phyloP scores from a whole-genome alignment of 2,888 invertebrate genomes.

The Phortica magna region DNA sequence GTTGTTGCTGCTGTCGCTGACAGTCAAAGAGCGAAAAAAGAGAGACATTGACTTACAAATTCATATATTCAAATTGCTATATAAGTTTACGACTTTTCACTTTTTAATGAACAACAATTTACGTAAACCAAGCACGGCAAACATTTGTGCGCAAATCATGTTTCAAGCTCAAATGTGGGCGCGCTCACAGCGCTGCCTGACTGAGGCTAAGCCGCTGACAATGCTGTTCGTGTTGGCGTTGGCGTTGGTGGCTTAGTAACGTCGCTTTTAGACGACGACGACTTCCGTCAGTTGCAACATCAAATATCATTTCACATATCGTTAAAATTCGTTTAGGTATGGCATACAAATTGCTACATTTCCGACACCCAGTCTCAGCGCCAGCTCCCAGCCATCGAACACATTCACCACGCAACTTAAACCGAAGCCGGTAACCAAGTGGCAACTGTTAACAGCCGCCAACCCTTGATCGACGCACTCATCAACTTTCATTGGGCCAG shows the following conservation, averaged over 20 bases:
- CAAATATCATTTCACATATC: slow-evolving; percentile 75
- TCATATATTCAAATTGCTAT: slow-evolving; percentile 51
- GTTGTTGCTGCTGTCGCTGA: slow-evolving; percentile 8
- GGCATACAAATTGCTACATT: slow-evolving; percentile 75
- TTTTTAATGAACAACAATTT: slow-evolving; percentile 70
- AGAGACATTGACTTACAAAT: slow-evolving; percentile 3
- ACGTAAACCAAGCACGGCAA: slow-evolving; percentile 56
- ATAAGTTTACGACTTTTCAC: slow-evolving; percentile 64
- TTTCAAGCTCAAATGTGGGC: not conserved
- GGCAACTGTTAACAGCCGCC: slow-evolving; percentile 10
- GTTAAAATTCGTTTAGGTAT: slow-evolving; percentile 73
- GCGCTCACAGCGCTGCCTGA: not conserved
- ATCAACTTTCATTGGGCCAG: slow-evolving; percentile 25
- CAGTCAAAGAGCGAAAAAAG: not conserved
- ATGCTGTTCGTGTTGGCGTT: no score
- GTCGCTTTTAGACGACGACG: not conserved
- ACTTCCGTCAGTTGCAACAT: slow-evolving; percentile 54
- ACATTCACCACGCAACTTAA: not conserved
- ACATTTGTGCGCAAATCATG: not conserved
- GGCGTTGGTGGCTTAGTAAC: no score
- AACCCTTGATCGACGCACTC: slow-evolving; percentile 11
- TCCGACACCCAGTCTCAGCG: slow-evolving; percentile 42
- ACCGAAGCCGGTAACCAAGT: slow-evolving; percentile 47
- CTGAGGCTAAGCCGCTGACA: no score
- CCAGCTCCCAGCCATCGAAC: not conserved